Base-by-base conservation (phyloP, 2,113 vertebrate species). In the Charadrius vociferus region DNA sequence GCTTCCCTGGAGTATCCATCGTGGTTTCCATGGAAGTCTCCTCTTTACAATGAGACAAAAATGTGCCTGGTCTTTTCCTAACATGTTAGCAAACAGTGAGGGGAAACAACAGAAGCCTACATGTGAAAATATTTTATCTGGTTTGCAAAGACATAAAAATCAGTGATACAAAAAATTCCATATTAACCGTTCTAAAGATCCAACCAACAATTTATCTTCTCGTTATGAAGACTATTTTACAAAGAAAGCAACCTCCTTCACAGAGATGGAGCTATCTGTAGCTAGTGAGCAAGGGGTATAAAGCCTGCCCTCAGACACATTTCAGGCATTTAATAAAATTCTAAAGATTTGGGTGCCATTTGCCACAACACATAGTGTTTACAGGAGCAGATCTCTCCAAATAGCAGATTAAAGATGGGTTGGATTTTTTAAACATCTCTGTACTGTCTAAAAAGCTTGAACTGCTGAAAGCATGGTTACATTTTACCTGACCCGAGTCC, bases 71-170 rank as follows among this genome's bases (percentile, higher is more conserved):
- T 56, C 85, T n/a, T 79, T 49, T 73, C 53, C 45, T 49, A 74
- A 55, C 16, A 2, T 41, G 78, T 61, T n/a, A 66, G 70, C 92
- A 96, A 85, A 87, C 84, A 85, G 30, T 21, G n/a, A 73, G 72
- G 59, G 81, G 58, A 93, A 88, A 73, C 73, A 87, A 74, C 53
- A 86, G 66, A 74, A 95, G 27, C 52, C 55, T 39, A 32, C 7
- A 3, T 1, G 17, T n/a, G 89, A 55, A 95, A 94, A 84, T 37
- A 53, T 50, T 83, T 86, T 30, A 58, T 10, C 70, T 75, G 84
- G 16, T 86, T 87, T 59, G 52, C 55, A 78, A 27, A 86, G 71
- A 47, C 45, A 37, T 70, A 36, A 70, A 77, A 88, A 90, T 34
- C n/a, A 53, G 29, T 32, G 20, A 45, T 9, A 88, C 0, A 6